A percentile compares a stretch with the other conserved stretches of the same genome.
Evolutionary conservation across 2,888 invertebrate species (phyloP).

Genomic region (Eilema depressum): DNA sequence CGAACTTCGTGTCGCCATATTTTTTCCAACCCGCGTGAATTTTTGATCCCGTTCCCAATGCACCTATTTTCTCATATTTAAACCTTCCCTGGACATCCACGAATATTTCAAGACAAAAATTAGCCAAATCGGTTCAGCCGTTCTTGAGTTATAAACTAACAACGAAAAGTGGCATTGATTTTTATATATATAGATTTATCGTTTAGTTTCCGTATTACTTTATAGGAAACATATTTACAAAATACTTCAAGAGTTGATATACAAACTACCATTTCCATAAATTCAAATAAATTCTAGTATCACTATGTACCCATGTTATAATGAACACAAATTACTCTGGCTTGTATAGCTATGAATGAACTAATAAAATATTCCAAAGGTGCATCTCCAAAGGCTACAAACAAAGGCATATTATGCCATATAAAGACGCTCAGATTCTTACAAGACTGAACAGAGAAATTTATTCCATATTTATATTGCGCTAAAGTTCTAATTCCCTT

Average conservation of each 20-base stretch:
- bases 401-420: constrained; percentile 5
- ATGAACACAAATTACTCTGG: constrained; percentile 4
- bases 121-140: too few species aligned
- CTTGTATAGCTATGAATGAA: constrained; percentile 24
- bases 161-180: too few species aligned
- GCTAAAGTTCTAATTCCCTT: constrained; percentile 4
- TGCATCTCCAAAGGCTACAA: constrained; percentile 1
- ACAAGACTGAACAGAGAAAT: not conserved
- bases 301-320: not conserved
- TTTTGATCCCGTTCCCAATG: too few species aligned
- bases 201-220: too few species aligned
- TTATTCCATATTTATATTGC: not conserved
- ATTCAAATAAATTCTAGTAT: not conserved
- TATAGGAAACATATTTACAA: too few species aligned
- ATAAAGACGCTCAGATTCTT: not conserved
- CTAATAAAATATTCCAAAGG: constrained; percentile 6
- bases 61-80: too few species aligned
- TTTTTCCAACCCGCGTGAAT: too few species aligned
- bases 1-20: too few species aligned
- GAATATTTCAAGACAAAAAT: too few species aligned
- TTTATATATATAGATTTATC: too few species aligned
- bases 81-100: too few species aligned
- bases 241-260: not conserved
- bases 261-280: not conserved
- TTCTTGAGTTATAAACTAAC: too few species aligned